Percentiles rank a stretch among this genome's conserved stretches.
Evolutionary conservation across 2,888 invertebrate genomes (phyloP).

Genomic region (Epistrophe grossulariae): DNA sequence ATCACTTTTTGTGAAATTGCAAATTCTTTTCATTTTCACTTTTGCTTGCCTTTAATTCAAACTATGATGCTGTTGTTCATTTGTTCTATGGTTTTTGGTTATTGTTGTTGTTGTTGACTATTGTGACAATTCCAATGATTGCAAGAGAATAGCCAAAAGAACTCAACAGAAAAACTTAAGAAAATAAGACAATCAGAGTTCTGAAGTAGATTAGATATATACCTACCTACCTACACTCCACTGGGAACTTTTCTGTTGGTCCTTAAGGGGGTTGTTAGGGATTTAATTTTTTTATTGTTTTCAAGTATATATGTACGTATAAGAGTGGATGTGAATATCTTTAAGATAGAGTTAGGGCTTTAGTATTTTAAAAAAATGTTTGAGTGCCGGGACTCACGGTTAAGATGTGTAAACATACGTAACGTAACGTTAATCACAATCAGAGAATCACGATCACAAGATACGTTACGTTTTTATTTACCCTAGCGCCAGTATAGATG

Average conservation of each 20-base stretch:
- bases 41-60: conserved; percentile 8
- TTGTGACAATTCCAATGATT: conserved; percentile 47
- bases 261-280: conserved; percentile 43
- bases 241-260: conserved; percentile 19
- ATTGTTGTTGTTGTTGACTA: conserved; percentile 19
- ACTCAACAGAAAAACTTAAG: conserved; percentile 23
- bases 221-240: background rate
- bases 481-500: too few relatives aligned
- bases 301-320: background rate
- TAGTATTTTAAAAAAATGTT: background rate
- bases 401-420: too few relatives aligned
- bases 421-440: too few relatives aligned
- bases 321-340: conserved; percentile 4
- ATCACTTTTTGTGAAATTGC: conserved; percentile 62
- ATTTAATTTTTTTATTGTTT: conserved; percentile 32
- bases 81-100: conserved; percentile 3
- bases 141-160: conserved; percentile 44
- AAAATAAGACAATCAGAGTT: conserved; percentile 16
- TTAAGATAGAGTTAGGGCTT: conserved; percentile 19
- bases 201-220: conserved; percentile 7
- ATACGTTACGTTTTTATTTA: too few relatives aligned
- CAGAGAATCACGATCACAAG: too few relatives aligned
- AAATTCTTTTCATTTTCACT: conserved; percentile 48
- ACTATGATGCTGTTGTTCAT: conserved; percentile 7
- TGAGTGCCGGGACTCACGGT: too few relatives aligned